Evolutionary conservation across 1,140 invertebrate genomes (phyloP).

Genomic region (Drosophila funebris): DNA sequence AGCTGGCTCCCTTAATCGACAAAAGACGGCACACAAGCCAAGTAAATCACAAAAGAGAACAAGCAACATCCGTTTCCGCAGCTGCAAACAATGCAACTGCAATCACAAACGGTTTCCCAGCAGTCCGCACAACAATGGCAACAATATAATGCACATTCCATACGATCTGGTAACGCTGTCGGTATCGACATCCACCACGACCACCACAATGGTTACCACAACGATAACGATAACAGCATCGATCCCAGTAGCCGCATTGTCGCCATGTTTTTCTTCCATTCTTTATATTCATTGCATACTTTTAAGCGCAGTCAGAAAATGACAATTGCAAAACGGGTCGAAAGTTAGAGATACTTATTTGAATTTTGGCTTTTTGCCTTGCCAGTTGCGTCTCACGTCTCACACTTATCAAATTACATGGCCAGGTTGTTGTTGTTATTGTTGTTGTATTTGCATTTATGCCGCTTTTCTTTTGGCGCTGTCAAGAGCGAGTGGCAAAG

Average conservation of each 20-base stretch:
- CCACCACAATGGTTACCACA: neutral
- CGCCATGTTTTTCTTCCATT: constrained; percentile 15
- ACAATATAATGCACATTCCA: constrained; percentile 5
- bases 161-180: constrained; percentile 17
- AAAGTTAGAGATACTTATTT: constrained; percentile 24
- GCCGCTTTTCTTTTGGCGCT: constrained; percentile 5
- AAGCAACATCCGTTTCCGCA: constrained; percentile 16
- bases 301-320: constrained; percentile 20
- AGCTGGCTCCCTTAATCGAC: neutral
- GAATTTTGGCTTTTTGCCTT: constrained; percentile 19
- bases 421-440: constrained; percentile 10
- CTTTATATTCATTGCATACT: constrained; percentile 29
- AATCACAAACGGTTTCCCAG: neutral
- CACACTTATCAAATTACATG: constrained; percentile 47
- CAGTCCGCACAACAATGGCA: constrained; percentile 13
- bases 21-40: constrained; percentile 1
- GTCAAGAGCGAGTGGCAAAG: constrained; percentile 18
- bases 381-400: constrained; percentile 9
- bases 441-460: neutral
- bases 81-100: constrained; percentile 12
- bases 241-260: neutral
- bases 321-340: constrained; percentile 5
- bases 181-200: constrained; percentile 1
- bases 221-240: neutral
- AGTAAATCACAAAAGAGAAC: constrained; percentile 16